Evolutionary conservation across 2,797 vertebrate species (phyloP).

Genomic region (Tinamus major): DNA sequence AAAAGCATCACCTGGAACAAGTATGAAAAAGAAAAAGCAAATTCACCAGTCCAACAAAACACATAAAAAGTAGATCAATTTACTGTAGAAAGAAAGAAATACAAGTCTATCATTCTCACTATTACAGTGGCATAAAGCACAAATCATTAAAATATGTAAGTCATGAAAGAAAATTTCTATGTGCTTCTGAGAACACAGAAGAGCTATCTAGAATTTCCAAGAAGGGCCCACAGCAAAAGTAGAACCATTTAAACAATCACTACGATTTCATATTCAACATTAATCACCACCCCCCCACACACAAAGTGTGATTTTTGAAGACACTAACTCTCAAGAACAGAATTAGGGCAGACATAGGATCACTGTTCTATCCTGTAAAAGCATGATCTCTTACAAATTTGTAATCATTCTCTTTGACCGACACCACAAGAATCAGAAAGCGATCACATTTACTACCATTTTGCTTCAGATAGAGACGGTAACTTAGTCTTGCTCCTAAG

Average conservation of each 20-base stretch:
- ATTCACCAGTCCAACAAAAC: neutral
- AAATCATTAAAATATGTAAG: neutral
- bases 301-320: neutral
- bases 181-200: neutral
- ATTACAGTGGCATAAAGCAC: neutral
- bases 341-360: neutral
- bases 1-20: neutral
- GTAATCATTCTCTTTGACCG: neutral
- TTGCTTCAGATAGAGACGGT: neutral
- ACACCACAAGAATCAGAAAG: neutral
- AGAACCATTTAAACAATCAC: neutral
- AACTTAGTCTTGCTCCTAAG: neutral
- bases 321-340: neutral
- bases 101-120: neutral
- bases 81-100: neutral
- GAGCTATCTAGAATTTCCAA: neutral
- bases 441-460: neutral
- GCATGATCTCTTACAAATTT: neutral
- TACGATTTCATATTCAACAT: neutral
- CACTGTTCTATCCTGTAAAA: neutral
- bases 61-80: neutral
- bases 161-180: neutral
- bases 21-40: neutral
- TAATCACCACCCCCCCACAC: neutral
- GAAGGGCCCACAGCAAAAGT: neutral